phyloP scores from a whole-genome alignment of 35 echinoderm and acorn worm genomes.

The Holothuria glaberrima region DNA sequence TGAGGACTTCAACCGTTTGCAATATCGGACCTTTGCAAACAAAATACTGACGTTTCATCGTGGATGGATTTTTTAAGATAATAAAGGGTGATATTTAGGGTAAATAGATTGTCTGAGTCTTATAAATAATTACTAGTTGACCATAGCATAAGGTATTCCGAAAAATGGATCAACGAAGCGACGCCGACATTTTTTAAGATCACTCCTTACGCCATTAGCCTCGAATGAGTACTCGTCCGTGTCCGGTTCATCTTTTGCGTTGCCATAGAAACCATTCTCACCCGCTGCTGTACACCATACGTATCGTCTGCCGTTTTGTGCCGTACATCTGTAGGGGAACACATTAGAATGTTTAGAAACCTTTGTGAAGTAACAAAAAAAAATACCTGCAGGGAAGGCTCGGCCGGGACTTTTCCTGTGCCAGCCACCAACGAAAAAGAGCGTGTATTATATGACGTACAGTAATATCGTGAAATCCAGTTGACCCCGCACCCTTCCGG shows the following conservation, averaged over 20 bases:
- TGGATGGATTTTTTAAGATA: no score
- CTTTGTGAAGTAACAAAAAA: no score
- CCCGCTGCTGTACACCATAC: conserved; percentile 90
- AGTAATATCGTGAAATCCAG: no score
- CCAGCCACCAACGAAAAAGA: no score
- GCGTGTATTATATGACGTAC: no score
- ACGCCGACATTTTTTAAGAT: conserved; percentile 78
- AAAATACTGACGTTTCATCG: no score
- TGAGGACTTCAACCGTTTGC: no score
- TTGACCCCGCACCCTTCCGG: no score
- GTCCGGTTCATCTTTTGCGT: conserved; percentile 52
- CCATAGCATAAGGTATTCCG: conserved; percentile 52
- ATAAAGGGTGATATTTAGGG: neutral
- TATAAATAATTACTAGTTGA: neutral
- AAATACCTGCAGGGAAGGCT: no score
- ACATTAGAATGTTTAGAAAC: neutral
- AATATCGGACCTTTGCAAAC: no score
- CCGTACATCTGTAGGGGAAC: neutral
- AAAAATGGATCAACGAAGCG: conserved; percentile 96
- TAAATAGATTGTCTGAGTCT: neutral
- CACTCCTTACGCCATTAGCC: conserved; percentile 59
- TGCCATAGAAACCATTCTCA: conserved; percentile 85
- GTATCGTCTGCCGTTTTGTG: conserved; percentile 52
- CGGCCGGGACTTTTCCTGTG: no score
- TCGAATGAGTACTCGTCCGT: conserved; percentile 74